Base-by-base conservation (phyloP, 2,113 vertebrate species). In the Stegastes partitus region DNA sequence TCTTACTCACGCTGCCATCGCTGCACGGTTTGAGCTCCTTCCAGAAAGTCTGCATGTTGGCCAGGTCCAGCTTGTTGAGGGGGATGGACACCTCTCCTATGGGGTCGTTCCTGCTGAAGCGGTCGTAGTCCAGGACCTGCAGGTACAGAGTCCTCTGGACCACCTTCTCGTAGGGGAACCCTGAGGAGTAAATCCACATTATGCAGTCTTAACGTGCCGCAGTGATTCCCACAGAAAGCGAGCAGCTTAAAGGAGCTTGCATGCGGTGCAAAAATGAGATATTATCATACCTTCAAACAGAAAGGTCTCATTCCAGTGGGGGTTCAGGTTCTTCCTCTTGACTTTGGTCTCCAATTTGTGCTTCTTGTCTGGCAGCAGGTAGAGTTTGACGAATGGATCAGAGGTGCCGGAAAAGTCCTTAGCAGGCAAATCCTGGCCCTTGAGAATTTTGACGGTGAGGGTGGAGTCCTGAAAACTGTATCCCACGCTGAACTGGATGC, bases 391-490 rank as follows among this genome's bases (percentile, higher is more conserved):
- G 0, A 99, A 99, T 26, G 98, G 98, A 90, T 99, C 98, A 1
- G 97, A 99, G 83, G 98, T 99, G 74, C 98, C 98, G 0, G 97
- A 99, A 94, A 99, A 99, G 91, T 99, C 98, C 93, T 99, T 99
- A 73, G 98, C 98, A 0, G 98, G 98, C 89, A 99, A 94, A 85
- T 99, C 98, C 91, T 98, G 97, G 0, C 97, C 98, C 92, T 99
- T 99, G 86, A 99, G 95, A 86, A 99, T 98, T 94, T 99, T 99
- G 74, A 99, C 98, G 0, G 98, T 99, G 84, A 99, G 94, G 15
- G 98, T 99, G 63, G 98, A 99, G 91, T 99, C 97, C 89, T 98
- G 97, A 94, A 99, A 99, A 93, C 96, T 98, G 96, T 99, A 99
- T 75, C 98, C 98, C 0, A 99, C 96, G 2, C 97, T 99, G 93